phyloP scores from a whole-genome alignment of 2,888 invertebrate species.

The Ochlodes sylvanus region DNA sequence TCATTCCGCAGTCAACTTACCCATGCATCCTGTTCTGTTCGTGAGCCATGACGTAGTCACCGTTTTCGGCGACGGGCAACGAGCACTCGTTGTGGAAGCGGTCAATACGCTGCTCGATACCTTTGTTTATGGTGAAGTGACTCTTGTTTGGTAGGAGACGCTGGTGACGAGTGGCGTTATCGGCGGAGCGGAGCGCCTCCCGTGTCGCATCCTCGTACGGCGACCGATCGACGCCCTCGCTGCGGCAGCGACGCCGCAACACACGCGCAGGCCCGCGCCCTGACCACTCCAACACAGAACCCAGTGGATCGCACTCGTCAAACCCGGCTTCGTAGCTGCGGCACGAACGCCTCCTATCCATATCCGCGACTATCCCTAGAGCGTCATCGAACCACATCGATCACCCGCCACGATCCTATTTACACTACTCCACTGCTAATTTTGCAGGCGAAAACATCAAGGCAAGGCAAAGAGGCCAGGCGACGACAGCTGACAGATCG shows the following conservation, averaged over 20 bases:
- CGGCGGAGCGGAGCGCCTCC: conserved; percentile 64
- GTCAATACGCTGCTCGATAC: conserved; percentile 55
- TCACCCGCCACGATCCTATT: conserved; percentile 55
- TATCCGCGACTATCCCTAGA: conserved; percentile 71
- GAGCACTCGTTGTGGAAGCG: conserved; percentile 72
- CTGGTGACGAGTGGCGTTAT: conserved; percentile 59
- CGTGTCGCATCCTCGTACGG: conserved; percentile 78
- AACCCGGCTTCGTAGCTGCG: conserved; percentile 79
- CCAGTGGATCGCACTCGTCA: conserved; percentile 77
- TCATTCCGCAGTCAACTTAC: conserved; percentile 54
- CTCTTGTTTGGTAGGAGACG: conserved; percentile 68
- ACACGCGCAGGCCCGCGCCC: conserved; percentile 72
- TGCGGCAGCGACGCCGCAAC: conserved; percentile 79
- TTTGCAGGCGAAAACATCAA: conserved; percentile 63
- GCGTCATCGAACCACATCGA: conserved; percentile 77
- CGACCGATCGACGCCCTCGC: conserved; percentile 79
- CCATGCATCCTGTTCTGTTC: conserved; percentile 65
- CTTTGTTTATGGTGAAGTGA: conserved; percentile 70
- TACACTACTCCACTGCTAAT: conserved; percentile 76
- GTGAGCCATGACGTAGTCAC: conserved; percentile 76
- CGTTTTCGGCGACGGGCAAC: conserved; percentile 73
- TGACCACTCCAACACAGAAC: conserved; percentile 73
- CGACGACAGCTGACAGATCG: conserved; percentile 77
- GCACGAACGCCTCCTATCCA: conserved; percentile 78
- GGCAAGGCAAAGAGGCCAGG: conserved; percentile 66